These are phyloP conservation scores for Lordiphosa stackelbergi DNA, from an alignment of 1,140 invertebrate species.

Conservation along the genomic window DNA sequence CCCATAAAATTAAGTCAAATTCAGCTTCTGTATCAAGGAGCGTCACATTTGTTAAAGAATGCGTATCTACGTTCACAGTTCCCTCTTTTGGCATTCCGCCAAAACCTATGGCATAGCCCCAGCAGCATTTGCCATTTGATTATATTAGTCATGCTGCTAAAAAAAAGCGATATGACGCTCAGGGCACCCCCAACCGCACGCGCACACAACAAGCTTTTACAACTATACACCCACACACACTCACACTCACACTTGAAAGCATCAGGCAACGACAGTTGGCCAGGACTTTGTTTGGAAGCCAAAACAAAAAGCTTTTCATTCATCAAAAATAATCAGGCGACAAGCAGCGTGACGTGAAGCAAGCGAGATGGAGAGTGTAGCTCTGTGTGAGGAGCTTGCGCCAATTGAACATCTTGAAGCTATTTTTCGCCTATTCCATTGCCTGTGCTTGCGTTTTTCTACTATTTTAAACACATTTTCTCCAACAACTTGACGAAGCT, in stretches of 20 bases:
- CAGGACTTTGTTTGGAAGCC: constrained; percentile 14
- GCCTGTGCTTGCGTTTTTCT: constrained; percentile 17
- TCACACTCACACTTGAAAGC: constrained; percentile 14
- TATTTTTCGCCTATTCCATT: constrained; percentile 55
- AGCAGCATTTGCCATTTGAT: constrained; percentile 59
- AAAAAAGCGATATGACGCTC: constrained; percentile 71
- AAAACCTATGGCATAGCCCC: constrained; percentile 58
- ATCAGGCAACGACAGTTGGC: constrained; percentile 25
- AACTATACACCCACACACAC: constrained; percentile 5
- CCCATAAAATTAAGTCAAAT: constrained; percentile 24
- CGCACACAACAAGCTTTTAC: constrained; percentile 33
- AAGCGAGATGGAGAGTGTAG: constrained; percentile 23
- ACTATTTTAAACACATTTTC: constrained; percentile 47
- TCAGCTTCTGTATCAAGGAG: neutral
- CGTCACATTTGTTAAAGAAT: constrained; percentile 39
- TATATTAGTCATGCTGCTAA: constrained; percentile 70
- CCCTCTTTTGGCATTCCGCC: constrained; percentile 57
- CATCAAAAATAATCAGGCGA: constrained; percentile 64
- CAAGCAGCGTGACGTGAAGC: constrained; percentile 7
- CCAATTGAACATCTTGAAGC: constrained; percentile 47
- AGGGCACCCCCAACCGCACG: neutral
- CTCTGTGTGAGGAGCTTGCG: constrained; percentile 53
- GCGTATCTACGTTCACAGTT: constrained; percentile 36
- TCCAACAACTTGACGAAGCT: constrained; percentile 60
- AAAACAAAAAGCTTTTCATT: constrained; percentile 71